phyloP scores from a whole-genome alignment of 2,888 invertebrate species.

The Phoenoteleia sp. region DNA sequence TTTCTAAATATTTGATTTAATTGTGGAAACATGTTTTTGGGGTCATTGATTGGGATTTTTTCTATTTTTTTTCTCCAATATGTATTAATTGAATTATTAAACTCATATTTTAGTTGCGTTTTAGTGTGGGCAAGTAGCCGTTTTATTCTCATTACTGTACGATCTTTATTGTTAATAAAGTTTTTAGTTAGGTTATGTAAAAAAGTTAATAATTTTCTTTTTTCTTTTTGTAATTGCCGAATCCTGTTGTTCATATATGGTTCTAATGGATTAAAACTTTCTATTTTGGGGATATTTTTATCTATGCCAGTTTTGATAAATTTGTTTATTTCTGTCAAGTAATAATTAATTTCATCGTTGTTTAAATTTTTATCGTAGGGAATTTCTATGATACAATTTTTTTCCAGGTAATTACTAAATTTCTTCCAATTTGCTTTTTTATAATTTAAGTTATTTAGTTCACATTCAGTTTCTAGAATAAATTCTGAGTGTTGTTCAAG shows the following conservation, averaged over 20 bases:
- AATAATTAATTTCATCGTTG: neutral
- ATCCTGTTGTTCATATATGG: no score
- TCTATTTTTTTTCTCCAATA: constrained; percentile 45
- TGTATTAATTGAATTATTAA: constrained; percentile 21
- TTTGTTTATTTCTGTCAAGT: neutral
- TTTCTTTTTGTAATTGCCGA: no score
- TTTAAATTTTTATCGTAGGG: neutral
- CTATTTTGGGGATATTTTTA: no score
- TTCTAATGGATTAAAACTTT: no score
- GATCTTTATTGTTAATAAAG: no score
- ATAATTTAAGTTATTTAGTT: neutral
- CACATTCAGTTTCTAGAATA: neutral
- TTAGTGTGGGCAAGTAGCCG: no score
- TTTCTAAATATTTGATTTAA: constrained; percentile 47
- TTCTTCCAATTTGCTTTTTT: constrained; percentile 7
- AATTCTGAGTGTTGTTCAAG: neutral
- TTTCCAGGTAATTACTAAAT: neutral
- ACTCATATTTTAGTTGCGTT: constrained; percentile 32
- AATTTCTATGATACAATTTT: neutral
- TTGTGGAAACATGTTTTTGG: constrained; percentile 51
- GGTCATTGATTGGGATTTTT: constrained; percentile 27
- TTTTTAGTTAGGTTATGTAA: no score
- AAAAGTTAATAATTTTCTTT: no score
- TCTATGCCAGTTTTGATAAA: no score
- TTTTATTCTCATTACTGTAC: no score